Evolutionary conservation across 2,888 invertebrate genomes (phyloP).

Genomic region (Brachylomia viminalis): DNA sequence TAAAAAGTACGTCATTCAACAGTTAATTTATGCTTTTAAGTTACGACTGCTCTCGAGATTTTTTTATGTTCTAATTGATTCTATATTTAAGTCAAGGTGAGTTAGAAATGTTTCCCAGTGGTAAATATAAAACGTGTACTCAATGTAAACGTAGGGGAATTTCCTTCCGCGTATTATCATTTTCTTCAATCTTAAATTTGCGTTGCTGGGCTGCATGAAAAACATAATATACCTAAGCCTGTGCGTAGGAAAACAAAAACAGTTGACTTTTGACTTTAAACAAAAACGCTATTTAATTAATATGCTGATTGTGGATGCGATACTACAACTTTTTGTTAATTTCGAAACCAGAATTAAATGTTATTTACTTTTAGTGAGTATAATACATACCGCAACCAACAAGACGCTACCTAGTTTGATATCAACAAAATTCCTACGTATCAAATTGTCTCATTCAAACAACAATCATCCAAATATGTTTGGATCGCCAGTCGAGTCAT

Average conservation of each 20-base stretch:
- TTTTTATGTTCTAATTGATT: conserved; percentile 50
- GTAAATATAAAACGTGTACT: conserved; percentile 31
- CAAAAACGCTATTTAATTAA: conserved; percentile 18
- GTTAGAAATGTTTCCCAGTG: conserved; percentile 57
- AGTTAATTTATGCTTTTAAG: conserved; percentile 35
- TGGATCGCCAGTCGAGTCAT: conserved; percentile 14
- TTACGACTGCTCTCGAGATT: conserved; percentile 29
- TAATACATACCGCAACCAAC: neutral
- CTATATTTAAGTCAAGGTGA: conserved; percentile 60
- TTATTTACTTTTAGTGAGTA: neutral
- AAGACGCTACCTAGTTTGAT: conserved; percentile 2
- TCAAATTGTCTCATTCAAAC: conserved; percentile 8
- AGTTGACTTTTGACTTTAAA: conserved; percentile 13
- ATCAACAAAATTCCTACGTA: neutral
- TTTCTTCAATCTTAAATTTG: neutral
- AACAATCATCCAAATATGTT: conserved; percentile 23
- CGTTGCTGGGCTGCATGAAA: neutral
- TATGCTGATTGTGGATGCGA: conserved; percentile 7
- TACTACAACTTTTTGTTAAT: conserved; percentile 18
- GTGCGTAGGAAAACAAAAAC: conserved; percentile 23
- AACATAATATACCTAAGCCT: neutral
- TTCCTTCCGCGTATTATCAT: neutral
- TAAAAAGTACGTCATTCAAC: conserved; percentile 16
- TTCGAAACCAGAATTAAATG: conserved; percentile 5
- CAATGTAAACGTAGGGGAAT: conserved; percentile 10